Evolutionary conservation across 2,888 invertebrate species (phyloP).

Genomic region (Nomada flava): DNA sequence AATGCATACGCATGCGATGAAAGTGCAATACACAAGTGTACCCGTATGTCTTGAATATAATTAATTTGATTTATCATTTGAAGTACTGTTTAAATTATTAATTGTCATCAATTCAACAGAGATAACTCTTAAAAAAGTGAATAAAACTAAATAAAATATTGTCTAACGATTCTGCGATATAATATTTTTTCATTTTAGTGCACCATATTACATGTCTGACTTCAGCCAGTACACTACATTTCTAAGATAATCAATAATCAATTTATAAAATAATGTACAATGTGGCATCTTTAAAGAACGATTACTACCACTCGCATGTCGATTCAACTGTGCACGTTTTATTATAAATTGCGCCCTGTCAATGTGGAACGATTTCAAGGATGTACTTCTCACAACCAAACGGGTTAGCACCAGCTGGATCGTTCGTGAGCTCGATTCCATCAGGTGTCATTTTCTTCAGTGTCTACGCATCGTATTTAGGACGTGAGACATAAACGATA

Average conservation of each 20-base stretch:
- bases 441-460: slow-evolving; percentile 51
- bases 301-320: slow-evolving; percentile 1
- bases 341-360: not conserved
- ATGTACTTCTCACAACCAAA: not conserved
- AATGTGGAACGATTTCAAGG: slow-evolving; percentile 1
- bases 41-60: too few species aligned
- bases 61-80: too few species aligned
- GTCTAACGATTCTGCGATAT: too few species aligned
- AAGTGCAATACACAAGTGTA: too few species aligned
- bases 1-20: too few species aligned
- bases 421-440: slow-evolving; percentile 33
- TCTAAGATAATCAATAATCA: not conserved
- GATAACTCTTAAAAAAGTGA: too few species aligned
- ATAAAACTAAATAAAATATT: too few species aligned
- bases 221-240: not conserved
- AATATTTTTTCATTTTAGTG: too few species aligned
- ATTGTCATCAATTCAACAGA: too few species aligned
- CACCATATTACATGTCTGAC: too few species aligned
- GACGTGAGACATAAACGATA: slow-evolving; percentile 58
- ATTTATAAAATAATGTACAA: slow-evolving; percentile 19
- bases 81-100: too few species aligned
- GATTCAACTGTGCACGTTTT: not conserved
- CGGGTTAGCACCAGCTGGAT: not conserved
- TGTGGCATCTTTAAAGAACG: slow-evolving; percentile 18
- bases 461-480: slow-evolving; percentile 63